Conservation (phyloP, 2,113 vertebrate genomes). For the Megaptera novaeangliae region DNA sequence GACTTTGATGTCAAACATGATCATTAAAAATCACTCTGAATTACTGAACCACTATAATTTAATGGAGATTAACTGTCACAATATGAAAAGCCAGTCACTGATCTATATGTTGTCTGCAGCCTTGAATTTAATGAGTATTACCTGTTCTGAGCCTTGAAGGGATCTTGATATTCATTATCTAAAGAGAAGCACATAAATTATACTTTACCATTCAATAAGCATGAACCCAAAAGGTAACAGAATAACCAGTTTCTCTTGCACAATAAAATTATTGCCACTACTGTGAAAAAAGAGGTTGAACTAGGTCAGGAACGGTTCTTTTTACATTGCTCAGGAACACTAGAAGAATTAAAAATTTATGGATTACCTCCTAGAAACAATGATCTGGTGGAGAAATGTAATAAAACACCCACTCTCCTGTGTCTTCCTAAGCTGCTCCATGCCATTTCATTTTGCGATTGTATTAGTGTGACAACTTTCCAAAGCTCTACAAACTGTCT, state of each 20-base stretch:
- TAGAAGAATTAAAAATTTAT: constrained; percentile 94
- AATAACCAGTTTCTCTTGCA: constrained; percentile 29
- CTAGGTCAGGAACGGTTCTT: constrained; percentile 78
- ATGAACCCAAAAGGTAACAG: constrained; percentile 21
- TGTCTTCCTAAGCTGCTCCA: constrained; percentile 72
- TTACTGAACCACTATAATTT: constrained; percentile 60
- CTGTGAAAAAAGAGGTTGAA: constrained; percentile 74
- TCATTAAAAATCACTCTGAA: constrained; percentile 50
- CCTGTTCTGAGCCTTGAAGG: constrained; percentile 4
- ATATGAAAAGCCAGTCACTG: background rate
- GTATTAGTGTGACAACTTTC: constrained; percentile 74
- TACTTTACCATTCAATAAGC: constrained; percentile 29
- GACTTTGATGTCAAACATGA: constrained; percentile 54
- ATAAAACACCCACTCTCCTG: constrained; percentile 89
- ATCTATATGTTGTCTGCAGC: constrained; percentile 23
- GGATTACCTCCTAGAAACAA: constrained; percentile 88
- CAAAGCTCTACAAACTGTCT: constrained; percentile 55
- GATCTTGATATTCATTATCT: constrained; percentile 38
- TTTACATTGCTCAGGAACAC: constrained; percentile 83
- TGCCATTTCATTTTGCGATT: constrained; percentile 75
- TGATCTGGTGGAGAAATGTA: constrained; percentile 90
- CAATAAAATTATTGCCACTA: constrained; percentile 60
- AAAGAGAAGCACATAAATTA: constrained; percentile 45
- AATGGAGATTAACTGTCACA: constrained; percentile 35
- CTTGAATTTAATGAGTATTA: constrained; percentile 51